Evolutionary conservation across 1,140 invertebrate genomes (phyloP).

Genomic region (Pseudoatta argentina): DNA sequence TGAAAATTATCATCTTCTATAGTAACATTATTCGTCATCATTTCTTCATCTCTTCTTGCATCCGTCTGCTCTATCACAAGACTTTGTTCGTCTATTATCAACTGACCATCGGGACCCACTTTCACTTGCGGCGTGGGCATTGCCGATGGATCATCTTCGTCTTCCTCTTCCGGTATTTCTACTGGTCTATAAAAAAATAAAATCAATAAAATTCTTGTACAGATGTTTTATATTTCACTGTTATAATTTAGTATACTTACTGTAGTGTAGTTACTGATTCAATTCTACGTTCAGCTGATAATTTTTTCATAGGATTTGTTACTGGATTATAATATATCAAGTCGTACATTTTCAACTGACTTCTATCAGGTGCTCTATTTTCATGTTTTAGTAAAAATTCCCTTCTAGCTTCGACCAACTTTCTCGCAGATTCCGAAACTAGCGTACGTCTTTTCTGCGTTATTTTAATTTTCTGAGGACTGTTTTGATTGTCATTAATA

Average conservation of each 20-base stretch:
- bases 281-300: slow-evolving; percentile 58
- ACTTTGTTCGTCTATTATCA: slow-evolving; percentile 95
- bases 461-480: slow-evolving; percentile 70
- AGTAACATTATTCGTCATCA: slow-evolving; percentile 89
- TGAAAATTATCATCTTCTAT: slow-evolving; percentile 89
- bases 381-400: slow-evolving; percentile 88
- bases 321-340: slow-evolving; percentile 95
- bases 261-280: slow-evolving; percentile 76
- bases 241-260: slow-evolving; percentile 83
- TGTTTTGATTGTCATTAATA: slow-evolving; percentile 59
- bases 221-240: background rate
- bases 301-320: slow-evolving; percentile 89
- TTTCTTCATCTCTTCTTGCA: slow-evolving; percentile 88
- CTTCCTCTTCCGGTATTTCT: slow-evolving; percentile 78
- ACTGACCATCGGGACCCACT: slow-evolving; percentile 94
- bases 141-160: slow-evolving; percentile 85
- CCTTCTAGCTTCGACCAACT: slow-evolving; percentile 86
- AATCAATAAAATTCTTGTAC: background rate
- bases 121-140: slow-evolving; percentile 94
- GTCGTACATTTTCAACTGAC: slow-evolving; percentile 94
- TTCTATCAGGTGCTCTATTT: slow-evolving; percentile 88
- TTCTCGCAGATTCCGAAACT: slow-evolving; percentile 86
- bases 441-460: slow-evolving; percentile 79
- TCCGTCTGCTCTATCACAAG: slow-evolving; percentile 93
- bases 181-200: slow-evolving; percentile 45